These are phyloP conservation scores for Bacillus rossius DNA, from an alignment of 1,140 invertebrate species.

Conservation along the genomic window DNA sequence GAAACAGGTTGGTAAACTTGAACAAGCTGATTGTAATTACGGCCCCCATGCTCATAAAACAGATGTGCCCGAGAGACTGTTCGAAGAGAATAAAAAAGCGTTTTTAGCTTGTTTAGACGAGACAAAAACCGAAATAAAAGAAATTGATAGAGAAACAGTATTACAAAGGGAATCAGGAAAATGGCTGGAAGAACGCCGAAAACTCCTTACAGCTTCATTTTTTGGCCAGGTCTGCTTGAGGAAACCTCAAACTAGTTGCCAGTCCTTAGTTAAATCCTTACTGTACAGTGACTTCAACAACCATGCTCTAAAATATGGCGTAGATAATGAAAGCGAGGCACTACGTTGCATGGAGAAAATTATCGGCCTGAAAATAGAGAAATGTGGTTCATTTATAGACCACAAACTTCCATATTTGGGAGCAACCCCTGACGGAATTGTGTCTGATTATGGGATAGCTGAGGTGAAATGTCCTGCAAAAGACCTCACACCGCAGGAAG, in stretches of 20 bases:
- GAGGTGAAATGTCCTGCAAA: slow-evolving; percentile 28
- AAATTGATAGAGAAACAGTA: too few relatives aligned
- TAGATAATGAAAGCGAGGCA: slow-evolving; percentile 10
- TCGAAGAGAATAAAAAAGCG: not conserved
- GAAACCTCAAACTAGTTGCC: not conserved
- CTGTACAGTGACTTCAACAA: slow-evolving; percentile 6
- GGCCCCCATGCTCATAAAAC: slow-evolving; percentile 20
- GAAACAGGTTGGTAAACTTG: not conserved
- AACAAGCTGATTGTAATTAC: slow-evolving; percentile 21
- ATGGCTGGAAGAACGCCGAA: too few relatives aligned
- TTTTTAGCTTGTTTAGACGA: not conserved
- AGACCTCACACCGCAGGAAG: slow-evolving; percentile 5
- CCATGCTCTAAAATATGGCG: slow-evolving; percentile 8
- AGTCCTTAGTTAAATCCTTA: slow-evolving; percentile 22
- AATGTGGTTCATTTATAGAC: slow-evolving; percentile 23
- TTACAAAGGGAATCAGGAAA: too few relatives aligned
- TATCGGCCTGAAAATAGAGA: slow-evolving; percentile 2
- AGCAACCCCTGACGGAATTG: slow-evolving; percentile 23
- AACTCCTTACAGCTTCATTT: slow-evolving; percentile 27
- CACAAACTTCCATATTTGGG: slow-evolving; percentile 15
- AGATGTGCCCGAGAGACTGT: slow-evolving; percentile 9
- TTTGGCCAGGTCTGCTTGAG: slow-evolving; percentile 24
- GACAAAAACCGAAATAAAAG: not conserved
- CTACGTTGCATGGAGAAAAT: slow-evolving; percentile 1
- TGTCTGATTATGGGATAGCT: slow-evolving; percentile 20